phyloP scores from a whole-genome alignment of 53 echinoderm and acorn worm species.

The Crossaster papposus region DNA sequence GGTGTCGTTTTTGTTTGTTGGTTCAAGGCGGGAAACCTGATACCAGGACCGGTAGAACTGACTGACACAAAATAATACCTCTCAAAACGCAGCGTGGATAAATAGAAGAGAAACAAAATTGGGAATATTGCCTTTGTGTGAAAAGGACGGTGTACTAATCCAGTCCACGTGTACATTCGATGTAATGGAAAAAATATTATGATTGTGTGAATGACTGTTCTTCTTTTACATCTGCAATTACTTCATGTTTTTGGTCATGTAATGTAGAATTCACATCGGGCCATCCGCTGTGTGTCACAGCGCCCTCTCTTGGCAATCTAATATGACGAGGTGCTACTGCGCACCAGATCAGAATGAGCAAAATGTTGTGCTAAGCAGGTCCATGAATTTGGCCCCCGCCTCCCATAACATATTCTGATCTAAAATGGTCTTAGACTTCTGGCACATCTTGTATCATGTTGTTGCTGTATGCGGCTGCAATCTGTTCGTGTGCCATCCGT shows the following conservation, averaged over 20 bases:
- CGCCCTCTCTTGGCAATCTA: neutral
- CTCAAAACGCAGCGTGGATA: neutral
- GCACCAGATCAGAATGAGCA: too few species aligned
- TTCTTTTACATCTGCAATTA: too few species aligned
- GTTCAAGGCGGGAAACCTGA: constrained; percentile 6
- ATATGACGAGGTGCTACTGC: neutral
- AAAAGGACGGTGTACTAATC: neutral
- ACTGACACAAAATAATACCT: neutral
- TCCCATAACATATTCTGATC: neutral
- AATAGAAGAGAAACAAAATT: neutral
- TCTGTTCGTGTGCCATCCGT: neutral
- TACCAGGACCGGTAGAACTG: neutral
- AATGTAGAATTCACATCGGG: neutral
- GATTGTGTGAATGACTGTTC: too few species aligned
- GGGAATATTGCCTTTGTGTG: neutral
- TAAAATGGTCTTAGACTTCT: neutral
- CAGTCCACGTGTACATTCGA: neutral
- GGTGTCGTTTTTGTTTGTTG: constrained; percentile 2
- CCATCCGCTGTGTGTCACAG: neutral
- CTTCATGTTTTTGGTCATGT: neutral
- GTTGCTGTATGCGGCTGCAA: neutral
- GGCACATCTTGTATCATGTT: neutral
- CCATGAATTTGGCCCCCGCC: too few species aligned
- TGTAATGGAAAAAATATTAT: neutral
- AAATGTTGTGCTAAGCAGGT: too few species aligned